These are phyloP conservation scores for Phyllotreta striolata DNA, from an alignment of 2,888 invertebrate species.

Conservation along the genomic window DNA sequence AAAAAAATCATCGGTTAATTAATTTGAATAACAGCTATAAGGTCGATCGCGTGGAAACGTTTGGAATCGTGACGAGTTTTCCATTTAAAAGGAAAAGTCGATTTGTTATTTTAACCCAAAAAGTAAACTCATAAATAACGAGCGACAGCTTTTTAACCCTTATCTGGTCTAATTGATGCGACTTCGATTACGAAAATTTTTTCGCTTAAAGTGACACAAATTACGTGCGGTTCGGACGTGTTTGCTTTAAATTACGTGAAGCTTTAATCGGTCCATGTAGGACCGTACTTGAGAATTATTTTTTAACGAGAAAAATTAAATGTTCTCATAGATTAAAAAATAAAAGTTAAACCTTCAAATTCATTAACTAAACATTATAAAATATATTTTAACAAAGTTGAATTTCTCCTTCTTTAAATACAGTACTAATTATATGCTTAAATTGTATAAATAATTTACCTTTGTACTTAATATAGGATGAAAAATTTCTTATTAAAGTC, in stretches of 20 bases:
- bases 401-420: too few species aligned
- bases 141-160: slow-evolving; percentile 1
- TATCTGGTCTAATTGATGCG: slow-evolving; percentile 5
- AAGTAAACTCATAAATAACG: slow-evolving; percentile 16
- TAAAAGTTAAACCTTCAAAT: neutral
- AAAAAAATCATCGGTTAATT: too few species aligned
- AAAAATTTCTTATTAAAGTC: neutral
- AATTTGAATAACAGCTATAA: too few species aligned
- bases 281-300: neutral
- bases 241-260: slow-evolving; percentile 21
- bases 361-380: neutral
- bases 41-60: too few species aligned
- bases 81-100: too few species aligned
- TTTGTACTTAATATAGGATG: neutral
- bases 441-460: too few species aligned
- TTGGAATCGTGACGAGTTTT: too few species aligned
- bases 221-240: neutral
- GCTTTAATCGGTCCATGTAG: slow-evolving; percentile 10
- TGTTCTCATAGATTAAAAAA: slow-evolving; percentile 3
- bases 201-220: slow-evolving; percentile 19
- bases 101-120: slow-evolving; percentile 10
- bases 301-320: neutral
- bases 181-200: slow-evolving; percentile 9
- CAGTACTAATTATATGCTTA: too few species aligned
- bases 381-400: too few species aligned